Evolutionary conservation across 2,797 vertebrate genomes (phyloP).

Genomic region (Artibeus jamaicensis): DNA sequence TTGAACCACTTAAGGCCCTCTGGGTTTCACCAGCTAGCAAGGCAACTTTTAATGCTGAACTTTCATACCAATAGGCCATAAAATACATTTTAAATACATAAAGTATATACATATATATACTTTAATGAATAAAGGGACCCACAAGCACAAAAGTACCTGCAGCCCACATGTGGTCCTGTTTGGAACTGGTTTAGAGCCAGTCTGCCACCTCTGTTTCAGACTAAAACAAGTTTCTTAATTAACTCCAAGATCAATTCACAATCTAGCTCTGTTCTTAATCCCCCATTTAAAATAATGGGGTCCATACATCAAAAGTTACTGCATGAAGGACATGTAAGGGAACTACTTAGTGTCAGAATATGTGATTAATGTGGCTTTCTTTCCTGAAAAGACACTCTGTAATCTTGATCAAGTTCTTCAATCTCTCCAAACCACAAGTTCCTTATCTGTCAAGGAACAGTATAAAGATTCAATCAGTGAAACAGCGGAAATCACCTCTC

Average conservation of each 20-base stretch:
- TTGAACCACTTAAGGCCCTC: background rate
- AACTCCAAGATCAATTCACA: background rate
- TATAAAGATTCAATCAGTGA: background rate
- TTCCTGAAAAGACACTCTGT: background rate
- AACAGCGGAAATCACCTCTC: background rate
- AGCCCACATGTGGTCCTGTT: background rate
- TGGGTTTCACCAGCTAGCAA: background rate
- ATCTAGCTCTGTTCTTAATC: background rate
- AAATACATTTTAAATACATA: too few relatives aligned
- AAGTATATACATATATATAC: background rate
- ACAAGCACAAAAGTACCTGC: background rate
- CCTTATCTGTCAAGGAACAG: background rate
- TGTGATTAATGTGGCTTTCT: background rate
- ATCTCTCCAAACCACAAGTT: background rate
- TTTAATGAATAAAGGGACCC: background rate
- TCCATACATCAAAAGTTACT: background rate
- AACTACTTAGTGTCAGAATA: background rate
- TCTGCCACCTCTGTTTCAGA: background rate
- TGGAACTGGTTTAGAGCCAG: background rate
- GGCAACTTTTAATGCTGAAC: background rate
- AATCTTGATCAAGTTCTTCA: background rate
- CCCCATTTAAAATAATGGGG: background rate
- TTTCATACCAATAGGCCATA: background rate
- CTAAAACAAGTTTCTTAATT: background rate
- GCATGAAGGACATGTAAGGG: background rate